Conservation (phyloP, 1,140 invertebrate species). For the Lepidostoma basale region DNA sequence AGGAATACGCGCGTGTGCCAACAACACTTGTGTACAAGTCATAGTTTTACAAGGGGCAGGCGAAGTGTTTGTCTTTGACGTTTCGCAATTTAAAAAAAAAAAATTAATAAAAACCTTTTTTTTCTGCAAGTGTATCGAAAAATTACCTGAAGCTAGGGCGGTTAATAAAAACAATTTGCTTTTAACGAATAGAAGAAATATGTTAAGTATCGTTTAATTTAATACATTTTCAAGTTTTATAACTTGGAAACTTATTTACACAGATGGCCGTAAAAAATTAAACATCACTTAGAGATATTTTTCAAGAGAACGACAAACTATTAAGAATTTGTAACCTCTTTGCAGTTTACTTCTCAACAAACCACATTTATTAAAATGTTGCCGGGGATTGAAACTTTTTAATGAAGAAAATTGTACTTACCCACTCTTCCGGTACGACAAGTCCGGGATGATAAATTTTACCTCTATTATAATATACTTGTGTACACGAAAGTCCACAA, state of each 20-base stretch:
- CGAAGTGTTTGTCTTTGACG: too few relatives aligned
- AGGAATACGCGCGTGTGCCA: too few relatives aligned
- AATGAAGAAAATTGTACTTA: constrained; percentile 14
- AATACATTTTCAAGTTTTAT: background rate
- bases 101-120: too few relatives aligned
- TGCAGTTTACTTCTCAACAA: constrained; percentile 2
- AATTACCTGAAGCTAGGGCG: too few relatives aligned
- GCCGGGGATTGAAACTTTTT: background rate
- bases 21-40: too few relatives aligned
- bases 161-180: too few relatives aligned
- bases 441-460: background rate
- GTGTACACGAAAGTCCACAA: too few relatives aligned
- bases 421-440: background rate
- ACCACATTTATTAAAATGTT: constrained; percentile 13
- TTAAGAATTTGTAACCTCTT: background rate
- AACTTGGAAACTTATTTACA: background rate
- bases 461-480: background rate
- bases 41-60: too few relatives aligned
- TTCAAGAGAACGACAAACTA: background rate
- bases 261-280: background rate
- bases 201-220: too few relatives aligned
- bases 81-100: too few relatives aligned
- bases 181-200: too few relatives aligned
- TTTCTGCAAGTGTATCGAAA: too few relatives aligned
- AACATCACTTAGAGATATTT: background rate